Percentiles rank a stretch among this genome's conserved stretches.
Conservation (phyloP, 1,140 invertebrate species). For the Thereuonema tuberculata region DNA sequence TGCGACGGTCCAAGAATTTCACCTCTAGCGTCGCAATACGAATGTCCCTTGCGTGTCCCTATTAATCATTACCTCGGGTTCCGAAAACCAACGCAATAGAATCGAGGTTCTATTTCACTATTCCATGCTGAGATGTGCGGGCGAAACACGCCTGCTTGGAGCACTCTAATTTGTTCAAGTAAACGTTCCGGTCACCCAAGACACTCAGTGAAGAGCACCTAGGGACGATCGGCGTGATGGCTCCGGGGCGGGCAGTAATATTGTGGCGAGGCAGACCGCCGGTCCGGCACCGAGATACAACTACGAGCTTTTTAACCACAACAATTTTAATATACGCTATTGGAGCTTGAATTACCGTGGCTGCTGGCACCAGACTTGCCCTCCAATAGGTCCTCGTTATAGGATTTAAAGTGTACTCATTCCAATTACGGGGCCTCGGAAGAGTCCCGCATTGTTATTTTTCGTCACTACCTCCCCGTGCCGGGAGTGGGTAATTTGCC, state of each 20-base stretch:
- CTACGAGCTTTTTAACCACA: constrained; percentile 45
- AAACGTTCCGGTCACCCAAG: constrained; percentile 37
- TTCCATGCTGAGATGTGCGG: constrained; percentile 66
- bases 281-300: too few relatives aligned
- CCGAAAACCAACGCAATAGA: constrained; percentile 43
- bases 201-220: constrained; percentile 32
- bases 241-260: constrained; percentile 19
- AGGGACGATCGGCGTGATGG: constrained; percentile 24
- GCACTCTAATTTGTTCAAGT: constrained; percentile 73
- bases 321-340: constrained; percentile 78
- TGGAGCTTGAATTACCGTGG: constrained; percentile 83
- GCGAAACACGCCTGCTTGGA: constrained; percentile 54
- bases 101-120: constrained; percentile 68
- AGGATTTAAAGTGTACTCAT: constrained; percentile 79
- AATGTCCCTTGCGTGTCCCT: constrained; percentile 33
- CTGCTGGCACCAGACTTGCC: constrained; percentile 84
- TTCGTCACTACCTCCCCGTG: constrained; percentile 64
- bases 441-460: constrained; percentile 73
- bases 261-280: too few relatives aligned
- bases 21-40: constrained; percentile 50
- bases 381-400: constrained; percentile 75
- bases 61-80: constrained; percentile 54
- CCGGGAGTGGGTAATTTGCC: constrained; percentile 73
- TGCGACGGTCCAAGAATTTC: constrained; percentile 53
- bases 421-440: constrained; percentile 65